Evolutionary conservation across 2,797 vertebrate genomes (phyloP), one percentile per base, ranked within the genome.

Genomic region (Meriones psammophilus): DNA sequence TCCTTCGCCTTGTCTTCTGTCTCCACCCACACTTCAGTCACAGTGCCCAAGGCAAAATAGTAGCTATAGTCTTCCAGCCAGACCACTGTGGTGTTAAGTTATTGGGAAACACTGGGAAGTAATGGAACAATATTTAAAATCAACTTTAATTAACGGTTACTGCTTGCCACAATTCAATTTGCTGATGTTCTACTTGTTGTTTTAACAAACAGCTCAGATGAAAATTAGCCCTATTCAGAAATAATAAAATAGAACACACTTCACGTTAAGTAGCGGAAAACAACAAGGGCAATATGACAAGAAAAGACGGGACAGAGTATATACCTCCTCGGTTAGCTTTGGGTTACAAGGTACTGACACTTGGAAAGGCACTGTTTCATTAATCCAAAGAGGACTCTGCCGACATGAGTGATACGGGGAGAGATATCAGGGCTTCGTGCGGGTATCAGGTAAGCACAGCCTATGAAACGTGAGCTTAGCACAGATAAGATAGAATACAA

Each of bases 211-310:
- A 94, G 22, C 24, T 66, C 54, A 68, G 56, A 78, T 18, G 10
- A 94, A 77, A 93, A 68, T 9, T 7, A 4, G 5, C 13, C 13
- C 50, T 15, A 64, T 92, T 76, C 1, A 30, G 58, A 66, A 26
- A 62, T 50, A 85, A 86, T 33, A 89, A 90, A 54, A 80, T 76
- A 24, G 79, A 80, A 91, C 76, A 88, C 30, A 83, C n/a, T 88
- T 77, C 30, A 56, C 68, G 33, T 73, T 85, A 18, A 96, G 81
- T 24, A 73, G 12, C 80, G n/a, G 93, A 96, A 96, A 96, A 56
- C 28, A 94, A 88, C 24, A 88, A 73, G 39, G 46, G 85, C 18
- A 84, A 42, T 88, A 93, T 77, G 46, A 92, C 42, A 95, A 64
- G 73, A 73, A 95, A 77, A 92, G 18, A 15, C 42, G 71, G 18